Evolutionary conservation across 2,888 invertebrate genomes (phyloP).

Genomic region (Dascillus cervinus): DNA sequence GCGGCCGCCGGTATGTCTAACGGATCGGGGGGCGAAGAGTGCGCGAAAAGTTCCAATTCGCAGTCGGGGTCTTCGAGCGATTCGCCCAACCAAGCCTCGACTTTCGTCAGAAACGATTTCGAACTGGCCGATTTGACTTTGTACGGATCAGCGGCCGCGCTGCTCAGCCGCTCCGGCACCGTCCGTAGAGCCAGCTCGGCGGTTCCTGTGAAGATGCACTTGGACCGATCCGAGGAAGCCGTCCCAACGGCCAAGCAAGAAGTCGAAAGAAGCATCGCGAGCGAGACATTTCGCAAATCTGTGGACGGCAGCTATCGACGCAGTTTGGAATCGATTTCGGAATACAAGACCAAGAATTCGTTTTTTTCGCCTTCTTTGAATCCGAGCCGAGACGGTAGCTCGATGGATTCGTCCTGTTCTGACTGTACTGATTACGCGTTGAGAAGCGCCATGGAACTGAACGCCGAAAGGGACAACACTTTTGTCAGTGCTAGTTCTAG

Average conservation of each 20-base stretch:
- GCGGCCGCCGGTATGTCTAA: conserved; percentile 9
- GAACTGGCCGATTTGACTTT: conserved; percentile 31
- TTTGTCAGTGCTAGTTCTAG: conserved; percentile 35
- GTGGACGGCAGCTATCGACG: conserved; percentile 31
- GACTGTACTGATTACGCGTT: conserved; percentile 35
- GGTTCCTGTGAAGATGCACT: conserved; percentile 2
- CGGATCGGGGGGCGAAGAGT: too few species aligned
- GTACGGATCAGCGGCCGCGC: conserved; percentile 29
- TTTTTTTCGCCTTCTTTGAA: conserved; percentile 29
- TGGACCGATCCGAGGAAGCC: conserved; percentile 6
- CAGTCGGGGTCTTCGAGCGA: conserved; percentile 34
- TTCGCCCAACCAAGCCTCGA: conserved; percentile 28
- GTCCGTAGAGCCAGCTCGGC: conserved; percentile 28
- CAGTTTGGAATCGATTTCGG: conserved; percentile 40
- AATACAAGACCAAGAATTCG: conserved; percentile 36
- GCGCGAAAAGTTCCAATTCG: conserved; percentile 26
- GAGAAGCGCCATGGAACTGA: conserved; percentile 25
- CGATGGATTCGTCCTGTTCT: conserved; percentile 33
- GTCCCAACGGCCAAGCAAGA: neutral
- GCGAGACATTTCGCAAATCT: conserved; percentile 23
- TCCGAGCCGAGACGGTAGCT: conserved; percentile 25
- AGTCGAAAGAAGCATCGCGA: conserved; percentile 4
- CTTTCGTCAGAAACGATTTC: conserved; percentile 30
- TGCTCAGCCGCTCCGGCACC: conserved; percentile 33
- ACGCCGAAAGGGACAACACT: conserved; percentile 23